Conservation (phyloP, 2,797 vertebrate species). For the Galagoides demidoff region DNA sequence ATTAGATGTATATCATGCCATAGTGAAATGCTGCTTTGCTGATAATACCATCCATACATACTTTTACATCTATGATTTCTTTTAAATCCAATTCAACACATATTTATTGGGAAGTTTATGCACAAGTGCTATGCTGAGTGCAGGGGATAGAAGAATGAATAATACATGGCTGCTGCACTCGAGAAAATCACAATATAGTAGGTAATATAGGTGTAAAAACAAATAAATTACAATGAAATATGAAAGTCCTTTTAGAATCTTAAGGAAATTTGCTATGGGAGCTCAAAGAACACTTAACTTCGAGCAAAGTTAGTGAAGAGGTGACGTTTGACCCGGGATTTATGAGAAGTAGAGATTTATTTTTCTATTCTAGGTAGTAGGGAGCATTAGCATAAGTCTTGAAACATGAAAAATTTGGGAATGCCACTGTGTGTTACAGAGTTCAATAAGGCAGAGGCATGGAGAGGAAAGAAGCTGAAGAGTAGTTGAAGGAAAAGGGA, state of each 20-base stretch:
- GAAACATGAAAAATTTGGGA: neutral
- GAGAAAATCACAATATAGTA: slow-evolving; percentile 60
- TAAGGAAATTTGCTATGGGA: neutral
- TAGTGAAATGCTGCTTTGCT: slow-evolving; percentile 50
- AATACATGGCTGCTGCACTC: slow-evolving; percentile 63
- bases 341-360: neutral
- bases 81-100: slow-evolving; percentile 73
- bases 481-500: neutral
- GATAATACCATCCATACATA: slow-evolving; percentile 61
- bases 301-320: neutral
- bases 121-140: slow-evolving; percentile 68
- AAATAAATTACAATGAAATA: slow-evolving; percentile 71
- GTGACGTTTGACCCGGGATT: neutral
- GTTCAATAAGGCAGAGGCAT: neutral
- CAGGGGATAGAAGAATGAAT: slow-evolving; percentile 70
- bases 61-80: slow-evolving; percentile 69
- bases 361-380: neutral
- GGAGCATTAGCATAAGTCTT: neutral
- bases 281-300: neutral
- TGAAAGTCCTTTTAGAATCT: slow-evolving; percentile 49
- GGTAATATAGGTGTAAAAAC: slow-evolving; percentile 52
- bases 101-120: slow-evolving; percentile 73
- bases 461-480: neutral
- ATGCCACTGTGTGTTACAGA: neutral
- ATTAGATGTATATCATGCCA: slow-evolving; percentile 67